Conservation (phyloP, 2,797 vertebrate genomes). For the Hipposideros larvatus region DNA sequence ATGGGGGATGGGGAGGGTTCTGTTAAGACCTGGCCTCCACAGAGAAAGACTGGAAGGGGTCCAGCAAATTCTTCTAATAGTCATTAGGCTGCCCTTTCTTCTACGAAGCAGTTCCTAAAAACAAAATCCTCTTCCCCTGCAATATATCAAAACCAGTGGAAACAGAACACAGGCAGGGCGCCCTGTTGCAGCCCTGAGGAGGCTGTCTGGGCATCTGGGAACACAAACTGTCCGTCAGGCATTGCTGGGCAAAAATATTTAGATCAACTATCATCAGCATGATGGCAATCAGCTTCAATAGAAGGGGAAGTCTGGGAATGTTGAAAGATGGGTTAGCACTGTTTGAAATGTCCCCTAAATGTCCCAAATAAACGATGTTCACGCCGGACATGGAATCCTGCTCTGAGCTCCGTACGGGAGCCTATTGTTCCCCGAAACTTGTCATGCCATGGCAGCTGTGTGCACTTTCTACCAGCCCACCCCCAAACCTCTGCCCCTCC, state of each 20-base stretch:
- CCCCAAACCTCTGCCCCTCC: background rate
- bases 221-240: conserved; percentile 30
- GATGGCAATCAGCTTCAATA: conserved; percentile 32
- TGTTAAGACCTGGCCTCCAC: background rate
- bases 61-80: conserved; percentile 58
- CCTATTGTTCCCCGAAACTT: background rate
- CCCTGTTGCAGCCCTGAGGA: conserved; percentile 24
- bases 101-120: conserved; percentile 63
- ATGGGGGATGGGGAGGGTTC: background rate
- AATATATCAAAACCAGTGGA: conserved; percentile 60
- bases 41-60: conserved; percentile 21
- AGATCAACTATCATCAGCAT: conserved; percentile 54
- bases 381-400: background rate
- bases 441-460: background rate
- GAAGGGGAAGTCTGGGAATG: conserved; percentile 36
- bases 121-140: conserved; percentile 70
- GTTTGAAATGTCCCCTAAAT: conserved; percentile 58
- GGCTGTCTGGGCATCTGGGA: conserved; percentile 62
- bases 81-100: conserved; percentile 64
- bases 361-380: conserved; percentile 46
- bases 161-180: conserved; percentile 61
- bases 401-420: background rate
- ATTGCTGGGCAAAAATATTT: conserved; percentile 65
- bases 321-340: conserved; percentile 57
- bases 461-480: background rate